Conservation (phyloP, 2,113 vertebrate genomes). For the Saccopteryx bilineata region DNA sequence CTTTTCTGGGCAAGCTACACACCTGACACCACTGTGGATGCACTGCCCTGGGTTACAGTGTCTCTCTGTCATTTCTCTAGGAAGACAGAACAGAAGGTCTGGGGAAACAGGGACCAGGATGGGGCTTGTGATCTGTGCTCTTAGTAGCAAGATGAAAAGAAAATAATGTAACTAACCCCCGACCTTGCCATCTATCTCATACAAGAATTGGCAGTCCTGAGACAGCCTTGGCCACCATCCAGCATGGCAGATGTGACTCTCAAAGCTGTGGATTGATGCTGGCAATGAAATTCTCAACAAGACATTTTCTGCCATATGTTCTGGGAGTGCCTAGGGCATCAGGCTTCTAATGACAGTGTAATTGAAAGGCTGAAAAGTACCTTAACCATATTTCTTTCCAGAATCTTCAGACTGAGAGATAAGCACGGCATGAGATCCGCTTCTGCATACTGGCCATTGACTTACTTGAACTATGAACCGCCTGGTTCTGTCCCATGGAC, state of each 20-base stretch:
- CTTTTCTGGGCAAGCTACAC: neutral
- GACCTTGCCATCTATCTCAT: constrained; percentile 57
- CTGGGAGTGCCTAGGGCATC: constrained; percentile 83
- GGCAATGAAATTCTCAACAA: constrained; percentile 79
- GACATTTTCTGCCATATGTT: constrained; percentile 85
- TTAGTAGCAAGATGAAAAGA: constrained; percentile 20
- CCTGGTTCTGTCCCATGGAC: constrained; percentile 73
- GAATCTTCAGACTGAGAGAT: constrained; percentile 43
- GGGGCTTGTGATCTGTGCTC: neutral
- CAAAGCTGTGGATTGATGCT: constrained; percentile 43
- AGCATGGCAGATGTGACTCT: constrained; percentile 83
- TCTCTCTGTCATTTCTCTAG: constrained; percentile 30
- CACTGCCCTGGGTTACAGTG: neutral
- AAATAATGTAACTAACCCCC: neutral
- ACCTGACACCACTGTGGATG: neutral
- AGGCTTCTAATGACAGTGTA: constrained; percentile 83
- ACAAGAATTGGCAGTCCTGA: constrained; percentile 44
- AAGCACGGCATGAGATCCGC: constrained; percentile 59
- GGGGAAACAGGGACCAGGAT: neutral
- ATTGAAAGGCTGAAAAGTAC: constrained; percentile 82
- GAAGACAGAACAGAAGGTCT: constrained; percentile 26
- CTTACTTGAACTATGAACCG: constrained; percentile 81
- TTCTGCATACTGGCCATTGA: constrained; percentile 66
- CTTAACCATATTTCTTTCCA: constrained; percentile 80
- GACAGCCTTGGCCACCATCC: constrained; percentile 75